Base-by-base conservation (phyloP, 1,140 invertebrate genomes). In the Eupeodes corollae region DNA sequence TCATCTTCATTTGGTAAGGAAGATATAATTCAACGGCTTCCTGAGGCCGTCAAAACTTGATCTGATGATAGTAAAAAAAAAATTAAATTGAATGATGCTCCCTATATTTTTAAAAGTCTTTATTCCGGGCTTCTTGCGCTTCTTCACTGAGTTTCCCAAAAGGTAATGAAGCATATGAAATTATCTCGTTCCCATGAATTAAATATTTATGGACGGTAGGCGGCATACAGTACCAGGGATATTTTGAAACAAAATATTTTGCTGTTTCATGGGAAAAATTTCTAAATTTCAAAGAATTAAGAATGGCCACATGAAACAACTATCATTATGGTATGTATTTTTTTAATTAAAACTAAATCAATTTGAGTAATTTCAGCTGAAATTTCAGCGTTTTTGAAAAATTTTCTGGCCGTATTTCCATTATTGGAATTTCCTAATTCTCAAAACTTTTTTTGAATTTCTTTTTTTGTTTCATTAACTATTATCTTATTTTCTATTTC, bases 361-460 rank as follows among this genome's bases (percentile, higher is more conserved):
- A 34, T 34, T 34, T n/a, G 9, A 9, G 33, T 34, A 15, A 54
- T 32, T 19, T 52, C 42, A 34, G 56, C 12, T n/a, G n/a, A n/a
- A n/a, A n/a, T n/a, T n/a, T n/a, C n/a, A n/a, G n/a, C n/a, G 46
- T 65, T 57, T 37, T 47, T 34, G 51, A 68, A 65, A 58, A 67
- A 64, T 19, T 58, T 51, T 31, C 63, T 50, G 34, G 54, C 68
- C 63, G 49, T 68, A 46, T 58, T n/a, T n/a, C n/a, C n/a, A n/a
- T n/a, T n/a, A n/a, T n/a, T n/a, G n/a, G n/a, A n/a, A n/a, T n/a
- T n/a, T n/a, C n/a, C n/a, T n/a, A n/a, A n/a, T n/a, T n/a, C n/a
- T n/a, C n/a, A n/a, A 21, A 59, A 55, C 37, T 40, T 41, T 35
- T 42, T 15, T 38, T 52, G 53, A 15, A 56, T 54, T 15, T 48